These are phyloP conservation scores for Gnathonemus longibarbis DNA, from an alignment of 2,113 vertebrate species.

Conservation along the genomic window DNA sequence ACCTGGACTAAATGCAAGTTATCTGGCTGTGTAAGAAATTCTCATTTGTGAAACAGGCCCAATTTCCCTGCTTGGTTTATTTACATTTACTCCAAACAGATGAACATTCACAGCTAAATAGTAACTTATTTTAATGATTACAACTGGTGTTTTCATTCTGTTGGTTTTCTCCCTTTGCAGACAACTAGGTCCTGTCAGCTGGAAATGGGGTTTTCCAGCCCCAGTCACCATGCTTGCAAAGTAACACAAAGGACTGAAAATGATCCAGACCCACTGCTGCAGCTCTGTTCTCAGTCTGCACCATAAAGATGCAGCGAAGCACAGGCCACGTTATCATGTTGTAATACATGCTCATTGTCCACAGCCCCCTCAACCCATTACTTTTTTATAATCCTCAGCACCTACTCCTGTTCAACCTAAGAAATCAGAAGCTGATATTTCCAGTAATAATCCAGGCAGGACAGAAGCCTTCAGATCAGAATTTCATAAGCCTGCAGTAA, in stretches of 20 bases:
- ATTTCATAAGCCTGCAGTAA: background rate
- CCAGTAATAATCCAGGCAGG: background rate
- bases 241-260: conserved; percentile 5
- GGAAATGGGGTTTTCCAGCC: conserved; percentile 24
- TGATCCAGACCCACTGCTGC: background rate
- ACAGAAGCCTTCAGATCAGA: background rate
- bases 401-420: background rate
- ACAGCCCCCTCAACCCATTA: conserved; percentile 25
- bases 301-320: background rate
- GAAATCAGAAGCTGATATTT: background rate
- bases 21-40: background rate
- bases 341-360: background rate
- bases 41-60: background rate
- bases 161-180: conserved; percentile 46
- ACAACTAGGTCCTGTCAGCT: conserved; percentile 60
- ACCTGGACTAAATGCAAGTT: background rate
- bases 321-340: background rate
- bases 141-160: background rate
- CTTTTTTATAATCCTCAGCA: conserved; percentile 27
- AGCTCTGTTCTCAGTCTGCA: background rate
- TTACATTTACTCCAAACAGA: background rate
- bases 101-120: background rate
- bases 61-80: background rate
- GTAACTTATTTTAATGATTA: background rate
- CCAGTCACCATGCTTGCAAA: background rate